Base-by-base conservation (phyloP, 1,140 invertebrate species). In the Spodoptera frugiperda region DNA sequence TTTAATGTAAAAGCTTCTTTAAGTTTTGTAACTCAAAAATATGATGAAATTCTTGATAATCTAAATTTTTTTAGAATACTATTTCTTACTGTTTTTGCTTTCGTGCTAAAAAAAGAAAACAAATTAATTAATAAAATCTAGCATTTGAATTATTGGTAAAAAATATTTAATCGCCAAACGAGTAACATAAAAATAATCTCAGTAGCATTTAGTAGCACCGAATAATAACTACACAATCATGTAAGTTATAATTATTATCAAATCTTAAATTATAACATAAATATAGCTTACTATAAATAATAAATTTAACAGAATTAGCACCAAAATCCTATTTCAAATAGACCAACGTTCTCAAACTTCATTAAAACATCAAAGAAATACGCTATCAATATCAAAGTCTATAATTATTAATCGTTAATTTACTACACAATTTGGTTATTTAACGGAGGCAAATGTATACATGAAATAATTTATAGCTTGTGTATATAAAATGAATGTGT, bases 331-430 rank as follows among this genome's bases (percentile, higher is more conserved):
- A 51, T 63, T 39, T n/a, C 30, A 75, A 63, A 46, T 39, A 53
- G 46, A 46, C 49, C 30, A 14, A 49, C 15, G 9, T 75, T 53
- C n/a, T 39, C 59, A 53, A 53, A 70, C 48, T 70, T 53, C 46
- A 75, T 75, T 75, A 63, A 75, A 75, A 75, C 48, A 63, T 75
- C 72, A 51, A 33, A 51, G 59, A 65, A 75, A 63, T 30, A 75
- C 63, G 46, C 48, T 51, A 63, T 63, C 72, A 75, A 63, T 75
- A 53, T 59, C 51, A 25, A 75, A 53, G 25, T 30, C 46, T 75
- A 65, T 75, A 63, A 75, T 75, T 75, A 75, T 44, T 53, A 65
- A 75, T 53, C 72, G 53, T 75, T 75, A 76, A 76, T 76, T 67
- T 67, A 76, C 51, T 46, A 55, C 59, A 76, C 61, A 67, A 68